phyloP scores from a whole-genome alignment of 2,888 invertebrate genomes.

The Noctuana brunneofusca region DNA sequence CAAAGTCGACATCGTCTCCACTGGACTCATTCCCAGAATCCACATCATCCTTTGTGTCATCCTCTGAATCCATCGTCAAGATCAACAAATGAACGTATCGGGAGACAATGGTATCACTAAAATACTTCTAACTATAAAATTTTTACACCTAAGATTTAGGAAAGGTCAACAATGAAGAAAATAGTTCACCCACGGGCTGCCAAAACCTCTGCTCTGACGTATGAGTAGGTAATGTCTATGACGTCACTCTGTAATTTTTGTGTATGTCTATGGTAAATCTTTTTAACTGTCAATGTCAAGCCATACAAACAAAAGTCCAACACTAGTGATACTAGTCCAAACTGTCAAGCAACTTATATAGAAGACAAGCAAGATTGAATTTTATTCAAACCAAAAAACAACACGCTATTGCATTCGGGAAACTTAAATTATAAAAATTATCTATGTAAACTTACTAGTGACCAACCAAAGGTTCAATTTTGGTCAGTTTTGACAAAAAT shows the following conservation, averaged over 20 bases:
- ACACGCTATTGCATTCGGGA: too few relatives aligned
- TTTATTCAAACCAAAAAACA: too few relatives aligned
- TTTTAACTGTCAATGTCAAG: too few relatives aligned
- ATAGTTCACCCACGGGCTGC: conserved; percentile 83
- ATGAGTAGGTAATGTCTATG: conserved; percentile 46
- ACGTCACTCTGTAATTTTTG: conserved; percentile 44
- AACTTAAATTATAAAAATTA: too few relatives aligned
- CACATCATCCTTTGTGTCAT: conserved; percentile 95
- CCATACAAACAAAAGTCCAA: too few relatives aligned
- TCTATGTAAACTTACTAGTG: too few relatives aligned
- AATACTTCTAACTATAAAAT: conserved; percentile 78
- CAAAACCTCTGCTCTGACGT: conserved; percentile 82
- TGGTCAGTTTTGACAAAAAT: too few relatives aligned
- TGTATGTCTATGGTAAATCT: conserved; percentile 21
- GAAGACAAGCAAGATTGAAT: too few relatives aligned
- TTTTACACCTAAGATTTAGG: conserved; percentile 84
- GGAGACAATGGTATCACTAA: conserved; percentile 69
- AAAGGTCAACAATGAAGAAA: conserved; percentile 84
- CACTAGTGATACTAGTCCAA: too few relatives aligned
- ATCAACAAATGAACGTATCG: conserved; percentile 69
- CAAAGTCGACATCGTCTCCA: conserved; percentile 97
- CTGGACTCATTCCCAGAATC: conserved; percentile 96
- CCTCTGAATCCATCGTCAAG: conserved; percentile 94
- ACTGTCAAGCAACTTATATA: too few relatives aligned
- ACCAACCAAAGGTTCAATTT: too few relatives aligned